phyloP scores from a whole-genome alignment of 2,888 invertebrate genomes.

The Acronicta aceris region DNA sequence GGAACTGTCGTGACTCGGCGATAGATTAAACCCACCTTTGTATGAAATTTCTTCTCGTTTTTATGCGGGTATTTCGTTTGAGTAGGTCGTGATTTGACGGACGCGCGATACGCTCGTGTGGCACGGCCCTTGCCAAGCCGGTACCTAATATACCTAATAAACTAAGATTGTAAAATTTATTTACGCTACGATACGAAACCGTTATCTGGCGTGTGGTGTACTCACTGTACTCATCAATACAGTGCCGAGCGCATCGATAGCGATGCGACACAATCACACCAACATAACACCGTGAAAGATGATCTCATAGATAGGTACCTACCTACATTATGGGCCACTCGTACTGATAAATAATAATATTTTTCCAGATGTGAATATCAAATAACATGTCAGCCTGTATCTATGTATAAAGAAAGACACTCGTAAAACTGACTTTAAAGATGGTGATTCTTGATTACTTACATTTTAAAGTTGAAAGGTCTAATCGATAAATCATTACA shows the following conservation, averaged over 20 bases:
- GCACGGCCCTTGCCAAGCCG: slow-evolving; percentile 64
- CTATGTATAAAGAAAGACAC: slow-evolving; percentile 47
- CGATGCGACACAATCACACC: slow-evolving; percentile 60
- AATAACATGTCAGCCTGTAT: slow-evolving; percentile 30
- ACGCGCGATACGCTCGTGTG: slow-evolving; percentile 65
- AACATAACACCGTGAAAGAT: slow-evolving; percentile 41
- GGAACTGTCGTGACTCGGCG: slow-evolving; percentile 74
- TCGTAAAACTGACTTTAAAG: slow-evolving; percentile 59
- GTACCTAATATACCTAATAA: slow-evolving; percentile 76
- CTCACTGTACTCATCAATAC: slow-evolving; percentile 51
- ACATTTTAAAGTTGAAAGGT: slow-evolving; percentile 66
- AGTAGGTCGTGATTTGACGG: slow-evolving; percentile 75
- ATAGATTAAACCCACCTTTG: slow-evolving; percentile 77
- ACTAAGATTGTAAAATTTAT: slow-evolving; percentile 75
- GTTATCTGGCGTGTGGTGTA: slow-evolving; percentile 78
- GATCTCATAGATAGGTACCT: slow-evolving; percentile 54
- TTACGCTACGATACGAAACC: slow-evolving; percentile 72
- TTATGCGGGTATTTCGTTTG: slow-evolving; percentile 67
- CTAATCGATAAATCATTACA: slow-evolving; percentile 71
- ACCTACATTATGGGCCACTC: slow-evolving; percentile 38
- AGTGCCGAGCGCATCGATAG: slow-evolving; percentile 73
- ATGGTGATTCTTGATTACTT: slow-evolving; percentile 61
- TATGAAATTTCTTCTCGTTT: slow-evolving; percentile 78
- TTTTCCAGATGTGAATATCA: slow-evolving; percentile 44
- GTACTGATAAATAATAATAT: slow-evolving; percentile 25